These are phyloP conservation scores for Trogon surrucura DNA, from an alignment of 2,113 vertebrate species.

Conservation along the genomic window DNA sequence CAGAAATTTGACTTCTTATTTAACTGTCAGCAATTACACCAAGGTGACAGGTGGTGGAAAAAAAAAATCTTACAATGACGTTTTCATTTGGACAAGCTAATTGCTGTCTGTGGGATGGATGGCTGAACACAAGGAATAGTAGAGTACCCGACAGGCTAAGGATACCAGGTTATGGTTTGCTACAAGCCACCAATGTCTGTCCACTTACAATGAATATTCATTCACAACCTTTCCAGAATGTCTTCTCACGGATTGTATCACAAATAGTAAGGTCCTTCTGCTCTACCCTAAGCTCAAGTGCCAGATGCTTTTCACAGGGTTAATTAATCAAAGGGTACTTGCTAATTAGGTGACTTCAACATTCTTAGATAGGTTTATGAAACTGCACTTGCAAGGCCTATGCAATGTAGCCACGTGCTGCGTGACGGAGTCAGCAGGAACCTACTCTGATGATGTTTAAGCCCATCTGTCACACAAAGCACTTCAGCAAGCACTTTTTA, in stretches of 20 bases:
- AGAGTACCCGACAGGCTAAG: background rate
- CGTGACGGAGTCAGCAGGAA: slow-evolving; percentile 20
- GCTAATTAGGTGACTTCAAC: slow-evolving; percentile 50
- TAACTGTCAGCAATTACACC: background rate
- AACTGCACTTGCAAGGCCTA: background rate
- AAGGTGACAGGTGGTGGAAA: background rate
- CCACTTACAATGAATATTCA: background rate
- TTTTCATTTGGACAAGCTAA: background rate
- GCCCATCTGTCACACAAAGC: slow-evolving; percentile 52
- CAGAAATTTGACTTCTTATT: background rate
- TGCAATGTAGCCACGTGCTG: background rate
- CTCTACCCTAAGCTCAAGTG: background rate
- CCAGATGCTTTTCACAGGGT: slow-evolving; percentile 32
- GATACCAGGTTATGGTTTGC: background rate
- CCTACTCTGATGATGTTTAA: background rate
- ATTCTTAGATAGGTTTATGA: background rate
- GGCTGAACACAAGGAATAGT: background rate
- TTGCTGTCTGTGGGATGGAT: background rate
- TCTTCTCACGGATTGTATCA: background rate
- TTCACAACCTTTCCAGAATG: background rate
- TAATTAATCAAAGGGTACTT: slow-evolving; percentile 47
- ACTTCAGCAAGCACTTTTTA: slow-evolving; percentile 7
- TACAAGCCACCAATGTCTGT: background rate
- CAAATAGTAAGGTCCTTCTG: background rate
- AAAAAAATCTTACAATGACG: rapidly evolving